phyloP scores from a whole-genome alignment of 2,888 invertebrate species.

The Acanthoscelides obtectus region DNA sequence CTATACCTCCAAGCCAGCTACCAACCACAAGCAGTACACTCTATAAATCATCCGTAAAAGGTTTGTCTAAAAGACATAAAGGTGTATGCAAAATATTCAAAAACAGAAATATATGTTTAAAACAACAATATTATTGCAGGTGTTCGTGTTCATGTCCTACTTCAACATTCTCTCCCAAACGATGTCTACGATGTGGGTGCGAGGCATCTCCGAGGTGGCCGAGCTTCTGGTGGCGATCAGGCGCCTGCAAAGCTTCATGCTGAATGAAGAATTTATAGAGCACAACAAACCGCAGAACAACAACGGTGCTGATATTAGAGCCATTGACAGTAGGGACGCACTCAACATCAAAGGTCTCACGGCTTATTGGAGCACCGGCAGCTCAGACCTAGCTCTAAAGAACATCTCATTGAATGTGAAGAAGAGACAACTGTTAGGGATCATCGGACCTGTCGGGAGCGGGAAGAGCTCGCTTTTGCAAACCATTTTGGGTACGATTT shows the following conservation, averaged over 20 bases:
- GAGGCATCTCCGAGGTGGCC: conserved; percentile 48
- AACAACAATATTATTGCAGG: conserved; percentile 34
- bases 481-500: conserved; percentile 11
- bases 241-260: conserved; percentile 44
- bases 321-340: conserved; percentile 22
- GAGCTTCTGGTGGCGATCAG: conserved; percentile 48
- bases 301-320: conserved; percentile 25
- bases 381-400: conserved; percentile 38
- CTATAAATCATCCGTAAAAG: too few species aligned
- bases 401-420: conserved; percentile 35
- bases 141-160: conserved; percentile 55
- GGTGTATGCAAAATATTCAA: too few species aligned
- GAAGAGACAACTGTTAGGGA: conserved; percentile 47
- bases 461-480: conserved; percentile 59
- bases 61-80: too few species aligned
- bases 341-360: conserved; percentile 36
- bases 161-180: conserved; percentile 53
- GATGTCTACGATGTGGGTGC: conserved; percentile 55
- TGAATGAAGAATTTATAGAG: conserved; percentile 37
- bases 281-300: conserved; percentile 25
- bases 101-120: too few species aligned
- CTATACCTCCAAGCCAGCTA: too few species aligned
- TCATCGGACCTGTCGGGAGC: conserved; percentile 57
- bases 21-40: too few species aligned
- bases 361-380: conserved; percentile 40